A percentile compares a stretch with the other conserved stretches of the same genome.
These are phyloP conservation scores for Dione vanillae DNA, from an alignment of 2,888 invertebrate genomes.

Conservation along the genomic window DNA sequence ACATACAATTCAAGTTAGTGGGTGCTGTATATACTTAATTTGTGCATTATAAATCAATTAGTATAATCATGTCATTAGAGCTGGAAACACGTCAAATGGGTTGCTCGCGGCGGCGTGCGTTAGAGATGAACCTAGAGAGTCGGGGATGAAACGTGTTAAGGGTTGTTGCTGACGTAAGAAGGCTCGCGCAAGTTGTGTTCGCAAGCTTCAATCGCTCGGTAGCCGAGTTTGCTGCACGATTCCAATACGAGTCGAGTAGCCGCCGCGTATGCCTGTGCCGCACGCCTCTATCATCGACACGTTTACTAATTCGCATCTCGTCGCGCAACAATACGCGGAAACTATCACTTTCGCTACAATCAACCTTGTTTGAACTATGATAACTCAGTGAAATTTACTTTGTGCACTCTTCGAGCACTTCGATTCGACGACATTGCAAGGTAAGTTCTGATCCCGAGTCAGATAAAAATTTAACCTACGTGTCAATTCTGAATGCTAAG, in stretches of 20 bases:
- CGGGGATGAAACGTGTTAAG: slow-evolving; percentile 32
- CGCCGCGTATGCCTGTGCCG: slow-evolving; percentile 68
- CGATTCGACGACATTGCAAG: slow-evolving; percentile 60
- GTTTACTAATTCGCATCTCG: slow-evolving; percentile 58
- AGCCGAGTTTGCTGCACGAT: slow-evolving; percentile 29
- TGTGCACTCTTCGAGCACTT: slow-evolving; percentile 59
- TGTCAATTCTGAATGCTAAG: slow-evolving; percentile 79
- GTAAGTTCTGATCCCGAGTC: slow-evolving; percentile 64
- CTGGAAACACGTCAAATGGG: slow-evolving; percentile 14
- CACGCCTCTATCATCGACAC: slow-evolving; percentile 56
- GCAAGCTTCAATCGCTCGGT: slow-evolving; percentile 37
- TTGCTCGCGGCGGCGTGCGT: not conserved
- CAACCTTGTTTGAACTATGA: slow-evolving; percentile 62
- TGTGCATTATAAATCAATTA: slow-evolving; percentile 30
- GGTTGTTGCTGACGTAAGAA: slow-evolving; percentile 42
- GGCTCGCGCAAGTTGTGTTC: slow-evolving; percentile 38
- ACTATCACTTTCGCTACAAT: slow-evolving; percentile 71
- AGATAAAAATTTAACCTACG: slow-evolving; percentile 74
- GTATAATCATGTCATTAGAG: slow-evolving; percentile 23
- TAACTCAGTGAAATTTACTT: slow-evolving; percentile 65
- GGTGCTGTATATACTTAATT: slow-evolving; percentile 9
- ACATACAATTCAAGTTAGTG: slow-evolving; percentile 13
- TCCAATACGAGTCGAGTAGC: slow-evolving; percentile 57
- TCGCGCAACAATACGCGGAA: slow-evolving; percentile 57
- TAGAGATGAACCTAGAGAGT: slow-evolving; percentile 19